Evolutionary conservation across 2,797 vertebrate genomes (phyloP).

Genomic region (Crypturellus tataupa): DNA sequence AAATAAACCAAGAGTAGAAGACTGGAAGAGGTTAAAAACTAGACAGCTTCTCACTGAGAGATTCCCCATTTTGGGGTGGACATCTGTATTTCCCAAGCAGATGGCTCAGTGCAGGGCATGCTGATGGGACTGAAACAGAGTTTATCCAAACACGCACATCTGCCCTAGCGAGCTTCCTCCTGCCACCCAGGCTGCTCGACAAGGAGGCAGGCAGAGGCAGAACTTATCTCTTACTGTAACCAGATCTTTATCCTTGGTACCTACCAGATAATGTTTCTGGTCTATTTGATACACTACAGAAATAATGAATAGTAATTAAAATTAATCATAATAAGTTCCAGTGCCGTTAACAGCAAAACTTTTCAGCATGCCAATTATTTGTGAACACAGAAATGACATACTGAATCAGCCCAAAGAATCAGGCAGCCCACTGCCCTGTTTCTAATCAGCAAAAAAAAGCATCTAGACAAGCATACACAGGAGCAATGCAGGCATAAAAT

Average conservation of each 20-base stretch:
- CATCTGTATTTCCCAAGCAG: background rate
- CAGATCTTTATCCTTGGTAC: background rate
- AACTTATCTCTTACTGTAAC: background rate
- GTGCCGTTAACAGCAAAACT: conserved; percentile 19
- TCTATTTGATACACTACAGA: background rate
- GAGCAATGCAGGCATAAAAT: background rate
- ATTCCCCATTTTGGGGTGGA: background rate
- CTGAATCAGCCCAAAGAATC: conserved; percentile 27
- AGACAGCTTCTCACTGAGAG: background rate
- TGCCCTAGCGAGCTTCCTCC: background rate
- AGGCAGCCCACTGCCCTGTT: background rate
- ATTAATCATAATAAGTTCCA: conserved; percentile 30
- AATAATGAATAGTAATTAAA: conserved; percentile 51
- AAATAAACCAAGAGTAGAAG: background rate
- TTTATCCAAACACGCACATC: background rate
- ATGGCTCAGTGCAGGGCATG: background rate
- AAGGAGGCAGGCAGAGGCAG: background rate
- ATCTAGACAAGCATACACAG: fast-evolving
- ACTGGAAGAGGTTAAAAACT: background rate
- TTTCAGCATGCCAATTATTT: conserved; percentile 15
- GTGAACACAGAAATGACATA: background rate
- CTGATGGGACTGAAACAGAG: background rate
- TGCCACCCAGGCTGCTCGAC: background rate
- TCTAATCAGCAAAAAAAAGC: background rate
- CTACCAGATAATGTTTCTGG: conserved; percentile 31